A percentile compares a stretch with the other conserved stretches of the same genome.
These are phyloP conservation scores for Takifugu flavidus DNA, from an alignment of 2,113 vertebrate species.

Conservation along the genomic window DNA sequence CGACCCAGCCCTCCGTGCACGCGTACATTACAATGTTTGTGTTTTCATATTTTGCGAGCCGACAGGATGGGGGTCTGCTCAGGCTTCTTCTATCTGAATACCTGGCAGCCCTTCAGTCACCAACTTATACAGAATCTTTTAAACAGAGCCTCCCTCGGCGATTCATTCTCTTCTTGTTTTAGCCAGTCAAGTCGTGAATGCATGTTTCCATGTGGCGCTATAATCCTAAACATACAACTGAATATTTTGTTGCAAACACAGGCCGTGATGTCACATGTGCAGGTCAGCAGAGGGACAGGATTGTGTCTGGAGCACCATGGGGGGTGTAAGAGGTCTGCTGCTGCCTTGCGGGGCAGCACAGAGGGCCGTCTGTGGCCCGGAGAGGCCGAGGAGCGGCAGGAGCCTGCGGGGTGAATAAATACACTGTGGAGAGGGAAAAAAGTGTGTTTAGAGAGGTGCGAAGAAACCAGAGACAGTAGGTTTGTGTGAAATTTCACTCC, in stretches of 20 bases:
- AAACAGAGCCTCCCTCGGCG: slow-evolving; percentile 41
- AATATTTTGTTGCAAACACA: slow-evolving; percentile 19
- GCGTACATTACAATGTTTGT: neutral
- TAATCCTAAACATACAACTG: slow-evolving; percentile 25
- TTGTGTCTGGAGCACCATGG: slow-evolving; percentile 54
- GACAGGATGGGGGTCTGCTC: slow-evolving; percentile 1
- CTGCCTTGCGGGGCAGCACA: slow-evolving; percentile 43
- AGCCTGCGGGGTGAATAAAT: slow-evolving; percentile 65
- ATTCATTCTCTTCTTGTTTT: neutral
- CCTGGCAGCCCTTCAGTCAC: slow-evolving; percentile 9
- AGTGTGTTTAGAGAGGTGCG: slow-evolving; percentile 58
- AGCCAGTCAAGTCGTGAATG: neutral
- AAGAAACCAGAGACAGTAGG: slow-evolving; percentile 56
- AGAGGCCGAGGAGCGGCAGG: slow-evolving; percentile 48
- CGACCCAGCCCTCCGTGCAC: neutral
- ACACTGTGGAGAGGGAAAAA: slow-evolving; percentile 40
- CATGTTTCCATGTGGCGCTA: neutral
- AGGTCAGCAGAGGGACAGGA: slow-evolving; percentile 55
- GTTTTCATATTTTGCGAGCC: neutral
- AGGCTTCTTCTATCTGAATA: neutral
- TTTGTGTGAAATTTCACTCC: slow-evolving; percentile 55
- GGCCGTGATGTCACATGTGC: slow-evolving; percentile 42
- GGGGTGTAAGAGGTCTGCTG: slow-evolving; percentile 33
- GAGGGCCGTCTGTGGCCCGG: slow-evolving; percentile 60
- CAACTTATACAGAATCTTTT: slow-evolving; percentile 30